Base-by-base conservation (phyloP, 2,113 vertebrate species). In the Lutjanus erythropterus region DNA sequence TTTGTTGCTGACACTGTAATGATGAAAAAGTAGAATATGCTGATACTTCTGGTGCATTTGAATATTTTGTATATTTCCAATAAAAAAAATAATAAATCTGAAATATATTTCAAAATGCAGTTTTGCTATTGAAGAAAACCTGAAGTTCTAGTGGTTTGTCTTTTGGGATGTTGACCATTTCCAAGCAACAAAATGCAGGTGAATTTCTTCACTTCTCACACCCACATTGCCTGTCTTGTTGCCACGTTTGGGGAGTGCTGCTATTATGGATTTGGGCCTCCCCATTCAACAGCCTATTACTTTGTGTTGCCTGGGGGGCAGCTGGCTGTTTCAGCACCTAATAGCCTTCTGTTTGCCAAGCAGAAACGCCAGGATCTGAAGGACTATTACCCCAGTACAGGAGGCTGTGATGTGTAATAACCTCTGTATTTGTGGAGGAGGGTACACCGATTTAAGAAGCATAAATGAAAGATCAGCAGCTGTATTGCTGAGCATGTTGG, bases 291-390 rank as follows among this genome's bases (percentile, higher is more conserved):
- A 81, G 62, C 84, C 81, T 83, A 85, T 89, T 89, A 82, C 67
- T 77, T 77, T 89, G 58, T 69, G 77, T 27, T 74, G 83, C 92
- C 89, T 75, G 69, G 75, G 80, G 89, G 85, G 75, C 79, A 88
- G 76, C 85, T 85, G 83, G 71, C 77, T 72, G 62, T 71, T 90
- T 77, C 81, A 87, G 80, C 75, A 81, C 68, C 72, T 73, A 89
- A 87, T 84, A 80, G 78, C 83, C 80, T 81, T 80, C 83, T 88
- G 86, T 90, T 84, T 84, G 84, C 75, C 66, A 67, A 85, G 78
- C 76, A 78, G 61, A 73, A 78, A 85, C 23, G 44, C 66, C 78
- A 74, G 62, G 29, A 79, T 74, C 66, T 41, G 67, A 55, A 47
- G 73, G 59, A 56, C 50, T 73, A 47, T 88, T 78, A 56, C 74